phyloP scores from a whole-genome alignment of 2,797 vertebrate genomes.

The Enteromius paludinosus region DNA sequence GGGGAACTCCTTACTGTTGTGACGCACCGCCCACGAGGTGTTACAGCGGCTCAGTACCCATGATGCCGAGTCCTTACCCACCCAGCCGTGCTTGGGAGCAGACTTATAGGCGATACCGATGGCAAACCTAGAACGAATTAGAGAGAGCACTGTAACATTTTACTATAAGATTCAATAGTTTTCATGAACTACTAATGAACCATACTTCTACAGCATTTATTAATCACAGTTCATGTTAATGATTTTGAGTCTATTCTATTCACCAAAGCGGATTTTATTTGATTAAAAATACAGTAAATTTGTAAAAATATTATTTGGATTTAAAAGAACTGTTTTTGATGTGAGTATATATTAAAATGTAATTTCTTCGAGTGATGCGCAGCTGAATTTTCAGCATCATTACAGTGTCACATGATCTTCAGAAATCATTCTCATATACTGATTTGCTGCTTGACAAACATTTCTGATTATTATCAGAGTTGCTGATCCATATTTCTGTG shows the following conservation, averaged over 20 bases:
- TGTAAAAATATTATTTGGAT: background rate
- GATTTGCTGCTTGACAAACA: background rate
- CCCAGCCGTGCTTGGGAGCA: slow-evolving; percentile 96
- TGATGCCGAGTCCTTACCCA: slow-evolving; percentile 93
- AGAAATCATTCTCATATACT: background rate
- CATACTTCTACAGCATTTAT: no score
- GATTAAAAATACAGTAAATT: background rate
- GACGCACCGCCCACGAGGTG: slow-evolving; percentile 92
- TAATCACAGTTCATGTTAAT: no score
- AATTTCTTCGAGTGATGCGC: background rate
- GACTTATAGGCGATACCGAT: slow-evolving; percentile 96
- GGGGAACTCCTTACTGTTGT: slow-evolving; percentile 93
- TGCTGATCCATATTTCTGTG: no score
- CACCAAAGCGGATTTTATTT: background rate
- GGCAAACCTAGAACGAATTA: slow-evolving; percentile 84
- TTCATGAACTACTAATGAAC: no score
- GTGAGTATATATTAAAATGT: background rate
- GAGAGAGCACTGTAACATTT: no score
- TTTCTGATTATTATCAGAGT: background rate
- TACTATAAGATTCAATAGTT: no score
- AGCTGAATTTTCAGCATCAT: background rate
- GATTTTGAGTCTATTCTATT: background rate
- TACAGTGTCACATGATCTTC: background rate
- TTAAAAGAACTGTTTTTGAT: background rate
- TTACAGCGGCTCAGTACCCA: slow-evolving; percentile 98